Evolutionary conservation across 1,140 invertebrate species (phyloP), one percentile per base, ranked within the genome.

Genomic region (Polypedilum pembai): DNA sequence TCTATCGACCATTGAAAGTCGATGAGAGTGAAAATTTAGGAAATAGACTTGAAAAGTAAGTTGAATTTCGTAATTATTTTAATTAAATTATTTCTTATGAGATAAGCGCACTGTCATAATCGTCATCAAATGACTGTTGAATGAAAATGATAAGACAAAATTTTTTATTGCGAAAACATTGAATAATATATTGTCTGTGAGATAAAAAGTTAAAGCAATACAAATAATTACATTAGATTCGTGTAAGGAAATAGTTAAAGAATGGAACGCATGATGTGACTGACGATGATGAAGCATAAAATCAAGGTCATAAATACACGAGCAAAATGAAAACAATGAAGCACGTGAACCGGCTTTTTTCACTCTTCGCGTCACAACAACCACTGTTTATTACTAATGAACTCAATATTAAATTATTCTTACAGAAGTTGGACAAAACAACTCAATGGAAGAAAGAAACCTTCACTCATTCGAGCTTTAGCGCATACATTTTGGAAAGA

Each of bases 21-120:
- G 87, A 89, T 77, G 77, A 80, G 75, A 87, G 87, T 8, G 79
- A 83, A 75, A 76, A 74, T 40, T 75, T 88, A 8, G 84, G 85
- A 1, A 81, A 87, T 77, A 77, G 78, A 24, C 79, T 89, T 20
- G 83, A 87, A 82, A 82, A 78, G 88, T 88, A 79, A 83, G 78
- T 79, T 17, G 8, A 45, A 45, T 15, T 45, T 12, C 15, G 8
- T 45, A 15, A 45, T 8, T 45, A 45, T n/a, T n/a, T n/a, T n/a
- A n/a, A n/a, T n/a, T n/a, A n/a, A n/a, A n/a, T n/a, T n/a, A 45
- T 15, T 45, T 45, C 15, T 12, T 8, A 45, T 15, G 41, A 45
- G 8, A 8, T 56, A 33, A 33, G 24, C 24, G 24, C 24, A 33
- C 24, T 33, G 24, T 33, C 24, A 33, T 33, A 33, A 33, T 33